Percentiles rank a stretch among this genome's conserved stretches.
Evolutionary conservation across 2,113 vertebrate genomes (phyloP).

Genomic region (Hepsetus odoe): DNA sequence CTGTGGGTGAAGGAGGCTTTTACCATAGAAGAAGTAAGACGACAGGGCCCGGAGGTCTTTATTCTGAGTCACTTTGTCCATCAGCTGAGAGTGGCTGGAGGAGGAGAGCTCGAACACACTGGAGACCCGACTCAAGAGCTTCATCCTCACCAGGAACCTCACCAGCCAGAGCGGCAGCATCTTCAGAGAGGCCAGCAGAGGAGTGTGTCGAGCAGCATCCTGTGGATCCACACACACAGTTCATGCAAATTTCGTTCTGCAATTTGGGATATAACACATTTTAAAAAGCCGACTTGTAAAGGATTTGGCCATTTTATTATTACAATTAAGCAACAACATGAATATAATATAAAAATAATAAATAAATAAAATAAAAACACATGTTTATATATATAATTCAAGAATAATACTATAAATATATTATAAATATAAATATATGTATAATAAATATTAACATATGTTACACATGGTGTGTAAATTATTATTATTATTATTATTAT

Average conservation of each 20-base stretch:
- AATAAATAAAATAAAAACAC: too few species aligned
- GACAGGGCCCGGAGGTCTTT: constrained; percentile 75
- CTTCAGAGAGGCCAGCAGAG: constrained; percentile 76
- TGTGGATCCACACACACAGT: constrained; percentile 39
- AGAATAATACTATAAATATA: too few species aligned
- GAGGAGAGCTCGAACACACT: constrained; percentile 72
- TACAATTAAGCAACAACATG: too few species aligned
- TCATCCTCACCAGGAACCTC: constrained; percentile 59
- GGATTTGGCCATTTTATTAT: too few species aligned
- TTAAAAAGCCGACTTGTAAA: too few species aligned
- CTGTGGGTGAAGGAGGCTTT: background rate
- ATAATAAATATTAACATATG: too few species aligned
- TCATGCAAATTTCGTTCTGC: background rate
- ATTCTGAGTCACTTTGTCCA: constrained; percentile 70
- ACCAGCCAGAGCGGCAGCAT: constrained; percentile 73
- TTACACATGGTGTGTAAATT: too few species aligned
- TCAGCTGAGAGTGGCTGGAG: constrained; percentile 72
- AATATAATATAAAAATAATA: too few species aligned
- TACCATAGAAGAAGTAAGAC: constrained; percentile 77
- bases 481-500: too few species aligned
- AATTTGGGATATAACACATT: too few species aligned
- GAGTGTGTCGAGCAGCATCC: constrained; percentile 69
- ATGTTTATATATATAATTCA: too few species aligned
- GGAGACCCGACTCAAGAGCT: constrained; percentile 73
- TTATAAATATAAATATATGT: too few species aligned